A percentile compares a stretch with the other conserved stretches of the same genome.
Conservation (phyloP, 2,113 vertebrate genomes). For the Malurus melanocephalus region DNA sequence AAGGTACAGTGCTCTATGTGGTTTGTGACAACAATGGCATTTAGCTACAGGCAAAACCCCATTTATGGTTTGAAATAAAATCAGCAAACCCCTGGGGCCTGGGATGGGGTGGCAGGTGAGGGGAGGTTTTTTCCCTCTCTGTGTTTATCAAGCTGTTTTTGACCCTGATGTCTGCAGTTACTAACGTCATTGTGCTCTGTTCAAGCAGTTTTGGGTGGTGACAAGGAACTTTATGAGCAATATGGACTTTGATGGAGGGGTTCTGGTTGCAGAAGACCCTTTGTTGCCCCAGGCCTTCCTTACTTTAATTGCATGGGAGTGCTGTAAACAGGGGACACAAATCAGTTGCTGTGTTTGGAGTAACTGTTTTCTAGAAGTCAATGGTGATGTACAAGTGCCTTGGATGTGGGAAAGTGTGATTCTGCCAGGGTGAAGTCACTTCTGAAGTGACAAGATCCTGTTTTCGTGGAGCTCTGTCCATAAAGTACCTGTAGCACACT, state of each 20-base stretch:
- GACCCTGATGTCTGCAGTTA: background rate
- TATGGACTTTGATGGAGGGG: background rate
- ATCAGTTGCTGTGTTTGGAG: background rate
- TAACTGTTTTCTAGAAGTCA: background rate
- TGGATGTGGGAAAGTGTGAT: background rate
- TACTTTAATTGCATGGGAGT: background rate
- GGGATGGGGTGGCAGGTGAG: background rate
- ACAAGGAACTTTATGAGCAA: background rate
- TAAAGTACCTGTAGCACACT: background rate
- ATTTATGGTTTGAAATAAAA: background rate
- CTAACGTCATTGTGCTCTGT: background rate
- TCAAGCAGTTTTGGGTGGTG: background rate
- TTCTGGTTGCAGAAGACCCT: background rate
- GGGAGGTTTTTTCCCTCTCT: background rate
- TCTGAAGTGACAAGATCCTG: background rate
- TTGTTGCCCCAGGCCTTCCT: background rate
- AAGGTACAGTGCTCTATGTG: conserved; percentile 72
- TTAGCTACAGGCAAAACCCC: accelerated
- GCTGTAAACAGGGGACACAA: background rate
- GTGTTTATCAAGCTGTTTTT: background rate
- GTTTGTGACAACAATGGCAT: background rate
- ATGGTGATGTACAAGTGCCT: background rate
- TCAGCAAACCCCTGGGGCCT: background rate
- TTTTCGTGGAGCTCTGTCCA: background rate
- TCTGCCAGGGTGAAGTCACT: background rate